A percentile compares a stretch with the other conserved stretches of the same genome.
Evolutionary conservation across 2,888 invertebrate genomes (phyloP).

Genomic region (Anaspis maculata): DNA sequence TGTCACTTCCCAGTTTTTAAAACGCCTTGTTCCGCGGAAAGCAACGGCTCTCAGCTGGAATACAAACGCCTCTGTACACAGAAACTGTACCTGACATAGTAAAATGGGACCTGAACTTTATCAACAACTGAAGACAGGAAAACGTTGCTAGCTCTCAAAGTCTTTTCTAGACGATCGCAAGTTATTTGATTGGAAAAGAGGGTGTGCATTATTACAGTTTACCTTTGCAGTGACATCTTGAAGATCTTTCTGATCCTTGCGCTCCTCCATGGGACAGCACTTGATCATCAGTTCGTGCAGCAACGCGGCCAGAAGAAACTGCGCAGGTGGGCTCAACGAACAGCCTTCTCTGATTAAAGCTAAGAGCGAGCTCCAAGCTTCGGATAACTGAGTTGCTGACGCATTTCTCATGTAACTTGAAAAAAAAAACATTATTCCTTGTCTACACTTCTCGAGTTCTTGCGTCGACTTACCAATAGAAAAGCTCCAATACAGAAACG

Average conservation of each 20-base stretch:
- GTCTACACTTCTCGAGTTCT: not conserved
- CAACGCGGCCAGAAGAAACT: constrained; percentile 70
- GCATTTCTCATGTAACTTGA: constrained; percentile 56
- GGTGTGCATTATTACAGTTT: too few species aligned
- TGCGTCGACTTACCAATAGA: constrained; percentile 54
- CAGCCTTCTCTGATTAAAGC: constrained; percentile 68
- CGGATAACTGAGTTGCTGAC: constrained; percentile 59
- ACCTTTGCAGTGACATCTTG: constrained; percentile 66
- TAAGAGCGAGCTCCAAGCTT: constrained; percentile 70
- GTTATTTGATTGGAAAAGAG: too few species aligned
- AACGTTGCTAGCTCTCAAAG: too few species aligned
- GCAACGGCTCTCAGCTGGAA: too few species aligned
- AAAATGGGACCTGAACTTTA: constrained; percentile 1
- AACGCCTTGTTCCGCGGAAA: too few species aligned
- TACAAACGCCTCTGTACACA: too few species aligned
- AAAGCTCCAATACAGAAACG: constrained; percentile 73
- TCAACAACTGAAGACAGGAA: too few species aligned
- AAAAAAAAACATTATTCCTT: constrained; percentile 7
- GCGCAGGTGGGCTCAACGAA: constrained; percentile 63
- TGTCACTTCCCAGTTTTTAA: too few species aligned
- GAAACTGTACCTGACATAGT: too few species aligned
- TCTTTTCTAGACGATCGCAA: too few species aligned
- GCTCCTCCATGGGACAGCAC: constrained; percentile 64
- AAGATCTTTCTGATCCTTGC: constrained; percentile 72
- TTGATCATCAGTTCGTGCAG: constrained; percentile 78